These are phyloP conservation scores for Centropus bengalensis DNA, from an alignment of 2,113 vertebrate genomes.

Conservation along the genomic window DNA sequence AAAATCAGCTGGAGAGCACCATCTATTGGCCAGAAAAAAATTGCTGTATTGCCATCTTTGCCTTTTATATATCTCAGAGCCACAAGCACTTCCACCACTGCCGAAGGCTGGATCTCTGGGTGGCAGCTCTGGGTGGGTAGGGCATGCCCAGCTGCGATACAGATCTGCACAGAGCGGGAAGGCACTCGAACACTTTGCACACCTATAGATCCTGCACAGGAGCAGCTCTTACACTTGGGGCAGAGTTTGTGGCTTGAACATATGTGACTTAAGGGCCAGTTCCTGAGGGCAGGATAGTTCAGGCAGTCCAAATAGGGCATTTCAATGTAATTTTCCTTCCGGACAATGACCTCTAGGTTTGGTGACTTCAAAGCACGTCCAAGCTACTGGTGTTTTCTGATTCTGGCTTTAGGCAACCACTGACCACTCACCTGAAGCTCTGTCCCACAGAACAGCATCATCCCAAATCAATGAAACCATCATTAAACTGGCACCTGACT, in stretches of 20 bases:
- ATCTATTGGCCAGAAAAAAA: slow-evolving; percentile 30
- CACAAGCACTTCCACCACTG: rapidly evolving
- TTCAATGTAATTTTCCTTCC: background rate
- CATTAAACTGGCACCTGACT: background rate
- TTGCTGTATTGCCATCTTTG: rapidly evolving
- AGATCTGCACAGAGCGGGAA: background rate
- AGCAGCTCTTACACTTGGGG: rapidly evolving
- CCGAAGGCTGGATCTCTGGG: rapidly evolving
- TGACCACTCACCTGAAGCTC: background rate
- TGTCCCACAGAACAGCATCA: background rate
- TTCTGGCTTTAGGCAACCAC: background rate
- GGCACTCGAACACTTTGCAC: rapidly evolving
- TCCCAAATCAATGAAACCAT: background rate
- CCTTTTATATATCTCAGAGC: rapidly evolving
- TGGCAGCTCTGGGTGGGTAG: rapidly evolving
- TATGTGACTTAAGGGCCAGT: background rate
- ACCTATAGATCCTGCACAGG: rapidly evolving
- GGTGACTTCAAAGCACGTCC: background rate
- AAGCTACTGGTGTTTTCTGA: background rate
- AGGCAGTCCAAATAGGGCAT: background rate
- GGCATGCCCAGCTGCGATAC: rapidly evolving
- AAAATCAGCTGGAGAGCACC: slow-evolving; percentile 49
- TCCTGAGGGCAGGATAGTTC: background rate
- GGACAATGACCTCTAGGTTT: background rate
- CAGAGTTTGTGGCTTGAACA: background rate